phyloP scores from a whole-genome alignment of 2,113 vertebrate species.

The Furnarius figulus region DNA sequence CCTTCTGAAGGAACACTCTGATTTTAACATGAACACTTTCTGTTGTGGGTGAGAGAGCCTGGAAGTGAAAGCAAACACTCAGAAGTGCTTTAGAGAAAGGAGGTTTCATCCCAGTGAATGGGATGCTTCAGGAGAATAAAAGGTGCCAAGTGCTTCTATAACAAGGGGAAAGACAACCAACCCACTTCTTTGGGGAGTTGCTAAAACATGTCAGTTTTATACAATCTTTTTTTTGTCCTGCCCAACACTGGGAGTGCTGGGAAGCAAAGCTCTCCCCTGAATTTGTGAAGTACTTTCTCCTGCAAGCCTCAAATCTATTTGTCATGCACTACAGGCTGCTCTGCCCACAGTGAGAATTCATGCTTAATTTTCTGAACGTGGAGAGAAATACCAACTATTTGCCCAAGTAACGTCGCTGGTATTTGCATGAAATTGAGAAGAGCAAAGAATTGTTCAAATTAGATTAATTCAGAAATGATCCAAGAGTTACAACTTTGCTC shows the following conservation, averaged over 20 bases:
- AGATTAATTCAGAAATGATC: slow-evolving; percentile 25
- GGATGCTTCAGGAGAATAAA: background rate
- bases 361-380: slow-evolving; percentile 38
- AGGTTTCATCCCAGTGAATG: background rate
- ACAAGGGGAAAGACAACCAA: background rate
- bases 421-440: slow-evolving; percentile 53
- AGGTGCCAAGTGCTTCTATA: background rate
- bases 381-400: slow-evolving; percentile 49
- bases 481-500: background rate
- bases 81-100: background rate
- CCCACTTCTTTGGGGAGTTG: background rate
- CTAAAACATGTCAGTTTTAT: background rate
- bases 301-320: slow-evolving; percentile 27
- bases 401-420: slow-evolving; percentile 20
- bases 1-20: background rate
- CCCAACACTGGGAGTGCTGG: background rate
- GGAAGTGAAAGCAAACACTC: background rate
- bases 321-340: slow-evolving; percentile 38
- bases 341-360: slow-evolving; percentile 45
- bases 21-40: background rate
- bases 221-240: background rate
- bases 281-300: background rate
- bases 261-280: background rate
- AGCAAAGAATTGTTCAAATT: slow-evolving; percentile 22
- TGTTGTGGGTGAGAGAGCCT: background rate